Conservation (phyloP, 2,113 vertebrate genomes). For the Eira barbara region DNA sequence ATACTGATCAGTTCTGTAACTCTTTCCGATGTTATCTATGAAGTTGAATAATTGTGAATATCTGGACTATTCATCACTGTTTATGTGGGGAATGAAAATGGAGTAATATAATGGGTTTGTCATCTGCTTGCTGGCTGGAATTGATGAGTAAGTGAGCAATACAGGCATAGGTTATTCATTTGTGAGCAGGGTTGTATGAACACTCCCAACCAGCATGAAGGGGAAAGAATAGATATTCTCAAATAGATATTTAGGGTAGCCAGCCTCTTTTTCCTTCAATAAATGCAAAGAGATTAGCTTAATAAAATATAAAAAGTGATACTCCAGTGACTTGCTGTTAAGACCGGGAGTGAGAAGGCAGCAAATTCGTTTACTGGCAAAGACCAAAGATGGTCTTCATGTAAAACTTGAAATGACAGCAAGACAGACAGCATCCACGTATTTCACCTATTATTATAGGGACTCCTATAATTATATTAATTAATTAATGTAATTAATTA, state of each 20-base stretch:
- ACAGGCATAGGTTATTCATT: background rate
- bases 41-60: conserved; percentile 18
- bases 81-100: conserved; percentile 46
- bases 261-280: background rate
- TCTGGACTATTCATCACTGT: conserved; percentile 21
- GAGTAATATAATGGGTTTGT: background rate
- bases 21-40: conserved; percentile 22
- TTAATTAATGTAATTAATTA: background rate
- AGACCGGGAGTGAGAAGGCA: background rate
- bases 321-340: background rate
- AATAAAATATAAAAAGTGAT: background rate
- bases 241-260: background rate
- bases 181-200: background rate
- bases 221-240: background rate
- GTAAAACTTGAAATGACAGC: background rate
- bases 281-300: background rate
- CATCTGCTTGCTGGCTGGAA: background rate
- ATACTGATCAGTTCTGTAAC: background rate
- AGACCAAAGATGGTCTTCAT: background rate
- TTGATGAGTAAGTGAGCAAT: background rate
- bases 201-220: background rate
- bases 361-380: background rate
- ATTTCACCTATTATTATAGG: background rate
- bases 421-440: background rate
- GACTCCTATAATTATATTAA: no score